Evolutionary conservation across 2,113 vertebrate species (phyloP).

Genomic region (Vanacampus margaritifer): DNA sequence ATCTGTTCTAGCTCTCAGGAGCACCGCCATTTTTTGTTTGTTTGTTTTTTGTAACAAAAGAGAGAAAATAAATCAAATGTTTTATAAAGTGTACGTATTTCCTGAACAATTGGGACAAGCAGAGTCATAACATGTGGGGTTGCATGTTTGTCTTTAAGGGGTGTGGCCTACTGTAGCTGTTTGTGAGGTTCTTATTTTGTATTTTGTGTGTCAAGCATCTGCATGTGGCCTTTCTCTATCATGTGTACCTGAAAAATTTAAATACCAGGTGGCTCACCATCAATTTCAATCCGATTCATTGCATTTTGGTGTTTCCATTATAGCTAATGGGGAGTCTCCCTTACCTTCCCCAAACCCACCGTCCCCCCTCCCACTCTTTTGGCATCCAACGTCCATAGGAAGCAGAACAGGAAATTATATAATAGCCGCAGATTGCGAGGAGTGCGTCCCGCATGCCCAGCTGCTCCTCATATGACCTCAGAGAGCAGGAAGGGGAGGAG

Average conservation of each 20-base stretch:
- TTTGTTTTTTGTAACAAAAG: too few species aligned
- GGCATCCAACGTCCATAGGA: conserved; percentile 74
- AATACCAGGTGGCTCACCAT: not conserved
- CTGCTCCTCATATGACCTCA: conserved; percentile 70
- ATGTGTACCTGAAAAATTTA: not conserved
- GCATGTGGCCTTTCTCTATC: too few species aligned
- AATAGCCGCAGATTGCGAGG: conserved; percentile 66
- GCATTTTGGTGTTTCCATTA: not conserved
- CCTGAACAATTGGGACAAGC: too few species aligned
- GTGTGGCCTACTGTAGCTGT: not conserved
- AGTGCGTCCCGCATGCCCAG: conserved; percentile 71
- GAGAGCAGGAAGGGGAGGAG: conserved; percentile 25
- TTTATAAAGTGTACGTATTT: too few species aligned
- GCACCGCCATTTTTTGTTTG: too few species aligned
- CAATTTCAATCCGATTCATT: not conserved
- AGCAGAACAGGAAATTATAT: conserved; percentile 81
- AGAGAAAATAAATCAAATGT: too few species aligned
- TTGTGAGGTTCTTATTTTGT: not conserved
- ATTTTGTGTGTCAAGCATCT: not conserved
- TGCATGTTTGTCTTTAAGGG: too few species aligned
- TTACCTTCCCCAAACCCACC: not conserved
- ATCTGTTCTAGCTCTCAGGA: too few species aligned
- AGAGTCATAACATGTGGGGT: too few species aligned
- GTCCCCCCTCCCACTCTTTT: conserved; percentile 45
- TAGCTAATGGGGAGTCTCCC: not conserved